Conservation (phyloP, 2,113 vertebrate genomes). For the Labrus mixtus region DNA sequence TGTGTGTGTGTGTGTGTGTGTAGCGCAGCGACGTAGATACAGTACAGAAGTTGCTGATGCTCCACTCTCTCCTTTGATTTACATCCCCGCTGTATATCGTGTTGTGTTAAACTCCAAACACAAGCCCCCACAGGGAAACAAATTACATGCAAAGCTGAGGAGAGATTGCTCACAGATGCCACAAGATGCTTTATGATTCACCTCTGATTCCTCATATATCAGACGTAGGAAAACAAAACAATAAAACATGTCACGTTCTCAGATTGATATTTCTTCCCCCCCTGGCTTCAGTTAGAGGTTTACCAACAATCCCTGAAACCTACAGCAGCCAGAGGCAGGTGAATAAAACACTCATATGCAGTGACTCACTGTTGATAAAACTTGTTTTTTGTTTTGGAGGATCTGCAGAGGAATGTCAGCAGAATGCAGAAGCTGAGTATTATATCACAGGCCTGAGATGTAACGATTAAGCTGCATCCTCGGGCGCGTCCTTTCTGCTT, state of each 20-base stretch:
- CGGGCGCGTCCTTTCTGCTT: slow-evolving; percentile 43
- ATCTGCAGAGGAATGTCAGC: slow-evolving; percentile 46
- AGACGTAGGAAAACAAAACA: slow-evolving; percentile 12
- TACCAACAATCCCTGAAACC: slow-evolving; percentile 5
- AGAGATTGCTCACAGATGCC: slow-evolving; percentile 46
- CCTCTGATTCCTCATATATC: slow-evolving; percentile 18
- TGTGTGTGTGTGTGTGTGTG: neutral
- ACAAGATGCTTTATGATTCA: slow-evolving; percentile 38
- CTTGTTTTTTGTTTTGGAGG: slow-evolving; percentile 50
- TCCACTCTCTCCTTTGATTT: slow-evolving; percentile 33
- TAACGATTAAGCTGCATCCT: slow-evolving; percentile 46
- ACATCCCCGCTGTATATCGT: slow-evolving; percentile 32
- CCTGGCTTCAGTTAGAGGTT: slow-evolving; percentile 6
- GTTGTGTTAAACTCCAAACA: slow-evolving; percentile 32
- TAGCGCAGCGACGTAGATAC: slow-evolving; percentile 8
- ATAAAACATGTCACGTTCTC: slow-evolving; percentile 16
- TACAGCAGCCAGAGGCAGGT: slow-evolving; percentile 20
- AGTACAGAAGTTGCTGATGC: slow-evolving; percentile 31
- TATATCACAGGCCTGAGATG: slow-evolving; percentile 39
- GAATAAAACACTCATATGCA: slow-evolving; percentile 14
- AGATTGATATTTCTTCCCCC: neutral
- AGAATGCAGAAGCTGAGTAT: slow-evolving; percentile 49
- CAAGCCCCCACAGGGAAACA: slow-evolving; percentile 17
- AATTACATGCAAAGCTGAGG: slow-evolving; percentile 21
- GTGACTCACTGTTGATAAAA: slow-evolving; percentile 40